Base-by-base conservation (phyloP, 1,140 invertebrate species). In the Onthophagus taurus region DNA sequence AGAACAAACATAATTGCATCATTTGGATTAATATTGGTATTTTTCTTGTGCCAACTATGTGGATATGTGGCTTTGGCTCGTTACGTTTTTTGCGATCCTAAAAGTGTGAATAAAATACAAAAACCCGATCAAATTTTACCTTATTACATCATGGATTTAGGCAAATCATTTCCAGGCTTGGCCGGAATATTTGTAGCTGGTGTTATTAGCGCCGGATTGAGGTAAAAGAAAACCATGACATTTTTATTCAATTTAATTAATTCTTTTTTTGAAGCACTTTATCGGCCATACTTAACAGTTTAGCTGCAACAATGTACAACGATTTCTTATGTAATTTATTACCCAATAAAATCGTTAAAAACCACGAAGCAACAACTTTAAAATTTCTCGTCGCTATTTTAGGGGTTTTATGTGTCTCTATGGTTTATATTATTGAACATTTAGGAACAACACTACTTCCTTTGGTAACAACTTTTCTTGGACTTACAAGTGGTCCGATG, bases 21-120 rank as follows among this genome's bases (percentile, higher is more conserved):
- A n/a, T n/a, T 37, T 2, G 62, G 61, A 9, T 67, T 77, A 42
- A 60, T 71, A 4, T 24, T 60, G 3, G 52, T 69, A 6, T 61
- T 60, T 38, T 29, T 55, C 4, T 26, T 61, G 1, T 55, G 57
- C 8, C 49, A 61, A 6, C 48, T 60, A 6, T 58, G 54, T 4
- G 83, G 83, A 13, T 67, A 85, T n/a, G 72, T 84, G 1, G 74
- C 85, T 47, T 85, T 76, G 52, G 80, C 79, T 1, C 70, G 75
- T 11, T 86, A 83, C 58, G 63, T 70, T 33, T 68, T 76, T 13
- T 86, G 83, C 57, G 82, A 86, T 65, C 81, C 82, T 0, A 55
- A 83, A 17, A 50, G 63, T 16, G 68, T 70, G 6, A 67, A 74
- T 51, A 72, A 72, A 59, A 59, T 69, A 4, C 21, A 50, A 39